Base-by-base conservation (phyloP, 2,113 vertebrate genomes). In the Oreochromis spilurus region DNA sequence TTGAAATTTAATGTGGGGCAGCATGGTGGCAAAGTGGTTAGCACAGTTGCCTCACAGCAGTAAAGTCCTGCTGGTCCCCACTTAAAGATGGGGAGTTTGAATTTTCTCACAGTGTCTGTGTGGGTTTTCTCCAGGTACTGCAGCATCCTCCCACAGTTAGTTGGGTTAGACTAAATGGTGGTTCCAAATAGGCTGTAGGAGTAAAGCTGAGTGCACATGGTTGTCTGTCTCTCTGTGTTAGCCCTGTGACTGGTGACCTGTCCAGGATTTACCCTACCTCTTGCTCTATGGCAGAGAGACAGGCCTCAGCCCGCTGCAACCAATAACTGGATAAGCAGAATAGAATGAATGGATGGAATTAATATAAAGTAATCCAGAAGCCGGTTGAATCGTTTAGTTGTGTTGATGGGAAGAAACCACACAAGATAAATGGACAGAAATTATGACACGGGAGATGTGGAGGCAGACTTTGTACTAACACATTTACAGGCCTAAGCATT, bases 401-500 rank as follows among this genome's bases (percentile, higher is more conserved):
- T 75, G 70, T 19, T 48, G 40, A 48, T 75, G 24, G 8, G 24
- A 48, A 26, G 70, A 48, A 75, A 29, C 4, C 9, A 0, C 24
- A 75, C 6, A 5, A 72, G 21, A 72, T 13, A 31, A 77, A 77
- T 31, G 2, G 16, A 77, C 16, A n/a, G 43, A 75, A 75, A 50
- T 19, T 50, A 50, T 12, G 5, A 52, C 26, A 52, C 0, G 3
- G 70, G 16, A 2, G 43, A 77, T 77, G 43, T 29, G 43, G 70
- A 50, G 0, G 26, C 9, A 31, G 43, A 31, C 24, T 29, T 5
- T 29, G 16, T 75, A 9, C 43, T 77, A 31, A 77, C 26, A 77
- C 54, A 31, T 60, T 45, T 58, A 45, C 53, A 19, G 14, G 13
- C 16, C 53, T 0, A 58, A 29, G 16, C 10, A 0, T 0, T 65